Percentiles rank a stretch among this genome's conserved stretches.
These are phyloP conservation scores for Himalopsyche kuldschensis DNA, from an alignment of 2,888 invertebrate genomes.

Conservation along the genomic window DNA sequence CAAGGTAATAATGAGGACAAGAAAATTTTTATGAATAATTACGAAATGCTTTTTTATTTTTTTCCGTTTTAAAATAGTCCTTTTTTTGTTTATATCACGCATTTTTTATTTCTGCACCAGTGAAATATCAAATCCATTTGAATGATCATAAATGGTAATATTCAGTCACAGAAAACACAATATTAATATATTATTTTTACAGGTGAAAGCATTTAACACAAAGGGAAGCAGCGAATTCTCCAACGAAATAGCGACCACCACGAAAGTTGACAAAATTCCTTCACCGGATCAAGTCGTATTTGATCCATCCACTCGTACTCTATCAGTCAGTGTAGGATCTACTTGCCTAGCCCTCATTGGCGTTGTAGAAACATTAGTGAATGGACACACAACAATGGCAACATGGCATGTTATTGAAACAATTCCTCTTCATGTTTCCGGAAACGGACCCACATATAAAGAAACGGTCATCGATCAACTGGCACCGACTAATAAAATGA, in stretches of 20 bases:
- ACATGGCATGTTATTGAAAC: slow-evolving; percentile 75
- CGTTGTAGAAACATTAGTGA: slow-evolving; percentile 71
- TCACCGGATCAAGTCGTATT: slow-evolving; percentile 79
- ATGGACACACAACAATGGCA: slow-evolving; percentile 59
- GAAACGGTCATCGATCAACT: slow-evolving; percentile 70
- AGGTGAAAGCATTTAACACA: slow-evolving; percentile 84
- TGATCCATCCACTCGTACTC: slow-evolving; percentile 73
- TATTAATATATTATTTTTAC: slow-evolving; percentile 39
- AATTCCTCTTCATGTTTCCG: slow-evolving; percentile 71
- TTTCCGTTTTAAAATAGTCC: slow-evolving; percentile 32
- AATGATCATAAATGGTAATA: slow-evolving; percentile 8
- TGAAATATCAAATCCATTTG: slow-evolving; percentile 18
- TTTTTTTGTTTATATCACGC: slow-evolving; percentile 41
- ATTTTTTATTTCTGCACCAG: slow-evolving; percentile 40
- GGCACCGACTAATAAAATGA: slow-evolving; percentile 49
- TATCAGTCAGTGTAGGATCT: slow-evolving; percentile 78
- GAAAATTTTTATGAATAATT: slow-evolving; percentile 40
- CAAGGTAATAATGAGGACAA: slow-evolving; percentile 50
- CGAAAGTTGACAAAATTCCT: slow-evolving; percentile 82
- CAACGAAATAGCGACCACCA: slow-evolving; percentile 78
- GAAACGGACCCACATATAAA: slow-evolving; percentile 68
- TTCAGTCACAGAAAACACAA: not conserved
- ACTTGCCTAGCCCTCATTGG: slow-evolving; percentile 79
- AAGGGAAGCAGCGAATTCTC: slow-evolving; percentile 87
- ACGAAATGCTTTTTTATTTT: slow-evolving; percentile 38